phyloP scores from a whole-genome alignment of 2,113 vertebrate species.

The Mobula hypostoma region DNA sequence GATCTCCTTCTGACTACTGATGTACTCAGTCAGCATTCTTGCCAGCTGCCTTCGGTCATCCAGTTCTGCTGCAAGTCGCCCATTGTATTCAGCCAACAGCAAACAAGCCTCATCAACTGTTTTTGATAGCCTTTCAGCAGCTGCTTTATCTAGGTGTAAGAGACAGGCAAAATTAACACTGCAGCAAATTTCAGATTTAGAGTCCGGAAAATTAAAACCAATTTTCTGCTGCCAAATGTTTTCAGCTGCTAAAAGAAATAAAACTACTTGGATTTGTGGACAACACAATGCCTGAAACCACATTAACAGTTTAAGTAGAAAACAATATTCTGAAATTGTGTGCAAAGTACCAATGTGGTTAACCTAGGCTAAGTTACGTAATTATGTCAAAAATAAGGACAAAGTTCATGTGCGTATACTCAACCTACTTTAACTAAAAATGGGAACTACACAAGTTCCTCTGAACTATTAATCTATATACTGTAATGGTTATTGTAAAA shows the following conservation, averaged over 20 bases:
- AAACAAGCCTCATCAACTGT: constrained; percentile 95
- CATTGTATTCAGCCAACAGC: constrained; percentile 91
- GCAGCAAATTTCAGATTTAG: not conserved
- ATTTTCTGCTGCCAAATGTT: not conserved
- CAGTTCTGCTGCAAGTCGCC: constrained; percentile 87
- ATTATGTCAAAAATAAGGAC: not conserved
- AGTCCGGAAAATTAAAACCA: not conserved
- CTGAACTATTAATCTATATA: not conserved
- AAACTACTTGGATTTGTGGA: not conserved
- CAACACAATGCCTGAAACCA: not conserved
- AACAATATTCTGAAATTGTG: not conserved
- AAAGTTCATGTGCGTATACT: not conserved
- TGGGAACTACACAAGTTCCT: not conserved
- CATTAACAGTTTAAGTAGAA: not conserved
- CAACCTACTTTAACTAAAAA: not conserved
- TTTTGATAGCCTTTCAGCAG: constrained; percentile 89
- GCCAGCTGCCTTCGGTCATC: constrained; percentile 94
- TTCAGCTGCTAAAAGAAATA: not conserved
- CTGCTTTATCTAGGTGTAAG: constrained; percentile 77
- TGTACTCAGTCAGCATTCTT: constrained; percentile 92
- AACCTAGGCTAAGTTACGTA: not conserved
- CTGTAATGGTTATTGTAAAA: not conserved
- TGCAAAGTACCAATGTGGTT: not conserved
- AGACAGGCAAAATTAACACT: constrained; percentile 11
- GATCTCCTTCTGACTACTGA: constrained; percentile 86